phyloP scores from a whole-genome alignment of 2,113 vertebrate species.

The Epinephelus cyanopodus region DNA sequence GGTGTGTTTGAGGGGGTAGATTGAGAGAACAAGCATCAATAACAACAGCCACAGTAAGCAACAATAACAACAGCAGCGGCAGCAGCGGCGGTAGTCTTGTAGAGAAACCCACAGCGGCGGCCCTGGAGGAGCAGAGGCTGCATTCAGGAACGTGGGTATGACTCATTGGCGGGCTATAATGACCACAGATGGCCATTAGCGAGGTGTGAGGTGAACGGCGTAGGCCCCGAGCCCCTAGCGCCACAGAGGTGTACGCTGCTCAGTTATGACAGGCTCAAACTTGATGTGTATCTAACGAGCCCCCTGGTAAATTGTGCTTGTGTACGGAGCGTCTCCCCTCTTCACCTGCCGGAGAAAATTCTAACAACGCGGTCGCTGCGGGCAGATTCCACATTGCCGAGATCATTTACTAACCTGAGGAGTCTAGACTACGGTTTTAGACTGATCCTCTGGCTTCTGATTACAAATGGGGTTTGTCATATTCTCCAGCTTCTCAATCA shows the following conservation, averaged over 20 bases:
- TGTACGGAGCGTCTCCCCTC: conserved; percentile 17
- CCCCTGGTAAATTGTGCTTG: conserved; percentile 66
- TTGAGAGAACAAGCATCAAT: conserved; percentile 70
- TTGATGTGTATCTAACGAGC: conserved; percentile 77
- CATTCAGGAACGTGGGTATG: conserved; percentile 58
- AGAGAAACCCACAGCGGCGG: conserved; percentile 27
- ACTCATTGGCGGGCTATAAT: conserved; percentile 79
- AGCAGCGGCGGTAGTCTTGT: conserved; percentile 14
- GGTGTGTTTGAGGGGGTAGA: conserved; percentile 51
- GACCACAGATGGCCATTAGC: conserved; percentile 80
- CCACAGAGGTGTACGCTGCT: conserved; percentile 63
- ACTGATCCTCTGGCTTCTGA: not conserved
- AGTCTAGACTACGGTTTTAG: not conserved
- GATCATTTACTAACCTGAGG: conserved; percentile 24
- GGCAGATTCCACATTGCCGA: conserved; percentile 6
- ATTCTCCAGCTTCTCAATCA: conserved; percentile 7
- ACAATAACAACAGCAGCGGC: conserved; percentile 12
- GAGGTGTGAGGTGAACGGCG: conserved; percentile 73
- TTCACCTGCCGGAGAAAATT: conserved; percentile 34
- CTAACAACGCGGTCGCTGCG: conserved; percentile 8
- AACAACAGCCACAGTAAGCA: conserved; percentile 58
- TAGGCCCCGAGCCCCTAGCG: conserved; percentile 56
- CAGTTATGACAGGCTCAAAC: conserved; percentile 75
- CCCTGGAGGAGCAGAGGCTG: conserved; percentile 51
- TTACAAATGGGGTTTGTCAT: conserved; percentile 22